Evolutionary conservation across 1,140 invertebrate species (phyloP).

Genomic region (Spodoptera litura): DNA sequence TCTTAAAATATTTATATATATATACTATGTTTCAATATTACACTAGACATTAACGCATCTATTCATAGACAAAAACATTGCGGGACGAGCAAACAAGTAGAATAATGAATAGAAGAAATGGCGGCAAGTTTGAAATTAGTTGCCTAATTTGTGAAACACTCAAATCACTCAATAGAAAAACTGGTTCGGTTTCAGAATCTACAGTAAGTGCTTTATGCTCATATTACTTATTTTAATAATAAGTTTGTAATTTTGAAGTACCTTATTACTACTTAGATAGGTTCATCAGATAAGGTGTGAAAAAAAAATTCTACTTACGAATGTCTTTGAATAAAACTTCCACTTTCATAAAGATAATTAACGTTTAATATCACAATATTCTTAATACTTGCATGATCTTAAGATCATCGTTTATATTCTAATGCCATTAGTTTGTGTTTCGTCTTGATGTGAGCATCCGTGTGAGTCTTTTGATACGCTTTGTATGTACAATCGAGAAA

Average conservation of each 20-base stretch:
- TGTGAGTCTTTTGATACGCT: conserved; percentile 84
- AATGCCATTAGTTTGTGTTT: conserved; percentile 76
- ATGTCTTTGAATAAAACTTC: conserved; percentile 52
- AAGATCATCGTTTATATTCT: conserved; percentile 79
- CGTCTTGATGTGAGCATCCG: conserved; percentile 78
- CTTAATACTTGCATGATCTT: conserved; percentile 57
- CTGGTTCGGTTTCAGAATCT: too few species aligned
- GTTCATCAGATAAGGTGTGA: too few species aligned
- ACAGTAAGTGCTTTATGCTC: too few species aligned
- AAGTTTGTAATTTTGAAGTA: too few species aligned
- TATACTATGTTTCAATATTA: too few species aligned
- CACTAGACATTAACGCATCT: too few species aligned
- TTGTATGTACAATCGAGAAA: conserved; percentile 83
- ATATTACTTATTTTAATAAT: too few species aligned
- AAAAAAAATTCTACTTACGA: not conserved
- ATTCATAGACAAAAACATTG: not conserved
- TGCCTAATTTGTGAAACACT: too few species aligned
- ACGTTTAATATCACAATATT: conserved; percentile 81
- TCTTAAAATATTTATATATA: too few species aligned
- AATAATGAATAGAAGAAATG: not conserved
- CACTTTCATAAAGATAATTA: conserved; percentile 62
- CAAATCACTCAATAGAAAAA: too few species aligned
- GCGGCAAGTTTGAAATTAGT: not conserved
- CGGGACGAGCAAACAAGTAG: not conserved
- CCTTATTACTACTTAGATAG: too few species aligned